phyloP scores from a whole-genome alignment of 2,888 invertebrate species.

The Esperia sulphurella region DNA sequence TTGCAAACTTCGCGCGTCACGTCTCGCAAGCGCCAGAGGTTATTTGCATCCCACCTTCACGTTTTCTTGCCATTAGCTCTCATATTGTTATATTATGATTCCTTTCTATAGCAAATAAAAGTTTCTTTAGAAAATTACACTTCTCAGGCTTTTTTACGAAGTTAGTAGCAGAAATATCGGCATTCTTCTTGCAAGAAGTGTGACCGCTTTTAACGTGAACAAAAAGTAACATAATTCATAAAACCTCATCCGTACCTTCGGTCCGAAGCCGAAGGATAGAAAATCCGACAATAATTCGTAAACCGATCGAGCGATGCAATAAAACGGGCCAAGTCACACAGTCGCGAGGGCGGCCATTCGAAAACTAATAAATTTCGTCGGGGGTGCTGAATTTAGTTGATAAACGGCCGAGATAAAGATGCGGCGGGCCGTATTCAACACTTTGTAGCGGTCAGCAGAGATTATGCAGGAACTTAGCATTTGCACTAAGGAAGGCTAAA shows the following conservation, averaged over 20 bases:
- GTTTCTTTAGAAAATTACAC: conserved; percentile 10
- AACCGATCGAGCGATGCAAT: conserved; percentile 45
- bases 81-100: conserved; percentile 52
- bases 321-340: conserved; percentile 48
- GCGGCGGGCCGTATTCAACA: conserved; percentile 38
- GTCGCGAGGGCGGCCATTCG: conserved; percentile 59
- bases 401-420: conserved; percentile 65
- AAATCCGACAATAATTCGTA: conserved; percentile 45
- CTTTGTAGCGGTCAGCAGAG: conserved; percentile 44
- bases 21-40: conserved; percentile 47
- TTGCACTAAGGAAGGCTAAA: not conserved
- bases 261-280: conserved; percentile 21
- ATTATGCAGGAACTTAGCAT: conserved; percentile 16
- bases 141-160: no score
- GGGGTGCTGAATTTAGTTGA: conserved; percentile 72
- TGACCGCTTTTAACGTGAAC: conserved; percentile 20
- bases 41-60: conserved; percentile 67
- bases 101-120: conserved; percentile 12
- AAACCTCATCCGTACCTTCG: conserved; percentile 22
- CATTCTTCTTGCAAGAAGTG: conserved; percentile 2
- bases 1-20: conserved; percentile 54
- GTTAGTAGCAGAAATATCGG: conserved; percentile 1
- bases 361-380: conserved; percentile 68
- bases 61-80: conserved; percentile 52
- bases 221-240: conserved; percentile 31